Evolutionary conservation across 2,113 vertebrate genomes (phyloP).

Genomic region (Amblyopsis rosae): DNA sequence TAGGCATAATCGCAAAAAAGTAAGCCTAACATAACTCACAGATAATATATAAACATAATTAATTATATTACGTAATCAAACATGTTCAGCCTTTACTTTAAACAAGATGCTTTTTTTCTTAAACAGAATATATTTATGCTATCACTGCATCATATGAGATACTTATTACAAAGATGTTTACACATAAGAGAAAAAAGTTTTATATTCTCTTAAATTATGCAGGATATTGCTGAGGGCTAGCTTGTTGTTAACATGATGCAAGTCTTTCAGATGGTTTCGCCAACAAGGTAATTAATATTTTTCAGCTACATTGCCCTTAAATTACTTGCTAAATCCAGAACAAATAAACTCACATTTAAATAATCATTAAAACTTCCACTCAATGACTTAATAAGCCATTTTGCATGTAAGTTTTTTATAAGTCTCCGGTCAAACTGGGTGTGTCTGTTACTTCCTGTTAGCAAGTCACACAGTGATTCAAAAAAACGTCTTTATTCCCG

Average conservation of each 20-base stretch:
- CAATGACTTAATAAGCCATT: neutral
- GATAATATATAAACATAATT: too few species aligned
- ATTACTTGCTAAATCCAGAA: conserved; percentile 13
- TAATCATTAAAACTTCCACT: neutral
- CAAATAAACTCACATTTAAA: conserved; percentile 1
- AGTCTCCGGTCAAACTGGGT: neutral
- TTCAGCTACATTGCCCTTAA: neutral
- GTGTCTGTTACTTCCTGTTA: neutral
- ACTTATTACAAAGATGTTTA: conserved; percentile 35
- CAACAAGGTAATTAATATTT: conserved; percentile 6
- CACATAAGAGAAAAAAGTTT: conserved; percentile 29
- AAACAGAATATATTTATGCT: conserved; percentile 1
- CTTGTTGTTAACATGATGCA: conserved; percentile 57
- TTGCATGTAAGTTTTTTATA: neutral
- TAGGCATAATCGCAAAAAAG: too few species aligned
- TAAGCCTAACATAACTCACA: too few species aligned
- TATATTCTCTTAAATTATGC: conserved; percentile 58
- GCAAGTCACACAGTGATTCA: neutral
- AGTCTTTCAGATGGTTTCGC: conserved; percentile 59
- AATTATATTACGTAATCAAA: too few species aligned
- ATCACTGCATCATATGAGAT: neutral
- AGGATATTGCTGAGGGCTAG: conserved; percentile 45
- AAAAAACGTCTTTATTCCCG: conserved; percentile 27
- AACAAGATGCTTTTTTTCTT: too few species aligned
- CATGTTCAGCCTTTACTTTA: neutral